Evolutionary conservation across 2,888 invertebrate genomes (phyloP).

Genomic region (Leptothorax acervorum): DNA sequence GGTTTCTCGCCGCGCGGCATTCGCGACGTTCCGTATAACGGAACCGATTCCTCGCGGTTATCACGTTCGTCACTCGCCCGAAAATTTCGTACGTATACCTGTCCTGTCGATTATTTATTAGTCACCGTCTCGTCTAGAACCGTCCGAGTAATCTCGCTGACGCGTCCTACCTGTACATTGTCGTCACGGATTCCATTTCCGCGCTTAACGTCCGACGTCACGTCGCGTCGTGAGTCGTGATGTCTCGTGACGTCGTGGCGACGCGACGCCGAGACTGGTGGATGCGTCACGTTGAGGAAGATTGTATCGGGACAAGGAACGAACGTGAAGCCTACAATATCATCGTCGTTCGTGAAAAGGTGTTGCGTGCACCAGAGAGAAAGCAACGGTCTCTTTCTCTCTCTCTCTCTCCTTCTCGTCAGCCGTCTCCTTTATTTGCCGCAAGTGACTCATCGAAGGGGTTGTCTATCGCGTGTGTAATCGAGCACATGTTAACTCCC

Average conservation of each 20-base stretch:
- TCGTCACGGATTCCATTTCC: conserved; percentile 39
- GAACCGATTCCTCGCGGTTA: not conserved
- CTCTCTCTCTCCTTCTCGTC: no score
- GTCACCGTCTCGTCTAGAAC: not conserved
- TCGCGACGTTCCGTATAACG: not conserved
- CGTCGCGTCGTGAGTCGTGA: conserved; percentile 6
- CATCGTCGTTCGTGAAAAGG: not conserved
- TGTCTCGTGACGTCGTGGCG: not conserved
- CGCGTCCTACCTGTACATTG: not conserved
- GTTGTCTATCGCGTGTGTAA: conserved; percentile 70
- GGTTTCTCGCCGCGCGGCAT: conserved; percentile 10
- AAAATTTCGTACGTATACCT: not conserved
- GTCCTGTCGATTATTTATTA: not conserved
- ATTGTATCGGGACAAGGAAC: not conserved
- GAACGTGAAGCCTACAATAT: not conserved
- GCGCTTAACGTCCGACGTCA: conserved; percentile 27
- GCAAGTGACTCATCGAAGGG: conserved; percentile 70
- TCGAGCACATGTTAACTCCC: conserved; percentile 68
- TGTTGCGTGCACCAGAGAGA: not conserved
- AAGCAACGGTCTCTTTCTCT: not conserved
- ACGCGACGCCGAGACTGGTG: not conserved
- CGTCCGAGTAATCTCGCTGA: not conserved
- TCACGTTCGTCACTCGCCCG: not conserved
- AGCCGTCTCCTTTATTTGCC: conserved; percentile 42
- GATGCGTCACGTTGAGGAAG: conserved; percentile 26